Evolutionary conservation across 1,140 invertebrate genomes (phyloP).

Genomic region (Zaprionus kolodkinae): DNA sequence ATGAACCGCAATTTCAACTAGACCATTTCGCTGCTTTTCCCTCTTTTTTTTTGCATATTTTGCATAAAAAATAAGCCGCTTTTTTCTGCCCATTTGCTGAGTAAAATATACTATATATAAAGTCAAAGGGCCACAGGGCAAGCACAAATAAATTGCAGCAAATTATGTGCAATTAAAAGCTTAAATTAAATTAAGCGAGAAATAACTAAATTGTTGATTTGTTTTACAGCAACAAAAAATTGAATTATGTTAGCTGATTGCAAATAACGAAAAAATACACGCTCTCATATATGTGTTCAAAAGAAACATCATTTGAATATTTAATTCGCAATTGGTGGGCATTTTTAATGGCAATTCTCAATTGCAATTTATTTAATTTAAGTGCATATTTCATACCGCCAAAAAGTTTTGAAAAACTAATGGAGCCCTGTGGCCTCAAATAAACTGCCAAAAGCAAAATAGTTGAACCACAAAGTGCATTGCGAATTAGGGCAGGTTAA

Average conservation of each 20-base stretch:
- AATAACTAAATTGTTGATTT: constrained; percentile 27
- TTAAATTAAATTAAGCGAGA: constrained; percentile 20
- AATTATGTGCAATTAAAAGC: constrained; percentile 5
- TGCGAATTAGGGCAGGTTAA: background rate
- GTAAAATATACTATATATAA: too few species aligned
- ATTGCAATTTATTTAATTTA: background rate
- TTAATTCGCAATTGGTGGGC: background rate
- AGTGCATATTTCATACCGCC: background rate
- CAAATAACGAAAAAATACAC: background rate
- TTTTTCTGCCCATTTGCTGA: background rate
- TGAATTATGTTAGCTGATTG: constrained; percentile 23
- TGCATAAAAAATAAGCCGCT: constrained; percentile 34
- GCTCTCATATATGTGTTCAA: background rate
- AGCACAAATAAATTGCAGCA: background rate
- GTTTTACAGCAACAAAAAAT: constrained; percentile 12
- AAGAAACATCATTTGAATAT: constrained; percentile 13
- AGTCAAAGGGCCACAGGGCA: background rate
- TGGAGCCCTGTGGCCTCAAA: background rate
- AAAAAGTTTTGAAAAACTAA: constrained; percentile 2
- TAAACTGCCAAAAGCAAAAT: constrained; percentile 3
- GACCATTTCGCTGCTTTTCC: background rate
- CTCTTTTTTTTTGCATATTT: constrained; percentile 30
- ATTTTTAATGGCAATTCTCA: background rate
- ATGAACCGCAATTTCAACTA: constrained; percentile 20
- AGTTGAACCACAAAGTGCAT: background rate